Evolutionary conservation across 1,140 invertebrate species (phyloP).

Genomic region (Trachymyrmex cornetzi): DNA sequence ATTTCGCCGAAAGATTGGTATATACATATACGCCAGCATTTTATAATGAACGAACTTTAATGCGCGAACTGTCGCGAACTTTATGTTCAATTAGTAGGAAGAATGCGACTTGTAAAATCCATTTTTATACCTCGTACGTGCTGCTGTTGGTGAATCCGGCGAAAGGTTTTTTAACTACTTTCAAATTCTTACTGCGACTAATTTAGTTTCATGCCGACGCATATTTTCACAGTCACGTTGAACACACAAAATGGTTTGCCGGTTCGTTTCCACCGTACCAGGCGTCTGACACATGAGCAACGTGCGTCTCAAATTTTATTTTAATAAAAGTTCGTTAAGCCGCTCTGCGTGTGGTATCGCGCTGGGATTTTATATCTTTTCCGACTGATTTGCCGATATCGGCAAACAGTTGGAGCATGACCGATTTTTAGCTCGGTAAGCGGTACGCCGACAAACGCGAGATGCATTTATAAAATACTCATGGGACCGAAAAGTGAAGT

Average conservation of each 20-base stretch:
- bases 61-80: background rate
- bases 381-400: conserved; percentile 49
- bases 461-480: conserved; percentile 43
- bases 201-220: conserved; percentile 57
- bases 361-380: conserved; percentile 40
- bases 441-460: background rate
- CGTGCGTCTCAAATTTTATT: conserved; percentile 58
- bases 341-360: background rate
- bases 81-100: conserved; percentile 12
- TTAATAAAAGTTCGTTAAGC: conserved; percentile 74
- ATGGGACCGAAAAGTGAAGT: background rate
- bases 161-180: conserved; percentile 37
- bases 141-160: background rate
- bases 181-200: conserved; percentile 39
- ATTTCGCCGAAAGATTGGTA: background rate
- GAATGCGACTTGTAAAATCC: conserved; percentile 1
- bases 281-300: conserved; percentile 29
- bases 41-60: conserved; percentile 14
- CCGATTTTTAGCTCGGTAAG: conserved; percentile 17
- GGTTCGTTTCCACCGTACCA: conserved; percentile 22
- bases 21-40: background rate
- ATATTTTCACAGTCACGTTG: conserved; percentile 31
- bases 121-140: conserved; percentile 39
- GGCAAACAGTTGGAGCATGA: conserved; percentile 32
- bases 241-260: conserved; percentile 19